Base-by-base conservation (phyloP, 2,797 vertebrate species). In the Spinus pinus region DNA sequence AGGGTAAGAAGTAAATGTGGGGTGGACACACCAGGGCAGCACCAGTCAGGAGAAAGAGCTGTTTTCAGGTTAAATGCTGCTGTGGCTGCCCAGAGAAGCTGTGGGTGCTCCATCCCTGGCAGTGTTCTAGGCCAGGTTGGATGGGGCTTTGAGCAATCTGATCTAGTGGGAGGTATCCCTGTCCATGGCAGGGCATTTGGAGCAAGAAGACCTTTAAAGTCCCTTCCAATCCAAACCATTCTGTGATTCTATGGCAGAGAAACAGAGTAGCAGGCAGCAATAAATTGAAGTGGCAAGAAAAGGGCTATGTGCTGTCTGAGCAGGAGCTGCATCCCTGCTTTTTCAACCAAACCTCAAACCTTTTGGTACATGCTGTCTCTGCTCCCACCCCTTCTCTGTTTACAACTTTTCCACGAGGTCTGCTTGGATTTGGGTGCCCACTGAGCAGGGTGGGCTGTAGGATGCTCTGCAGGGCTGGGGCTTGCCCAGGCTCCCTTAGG, bases 381-480 rank as follows among this genome's bases (percentile, higher is more conserved):
- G 2, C 31, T 86, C 25, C 57, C 21, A 67, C 24, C 17, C 23
- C 20, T 41, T 71, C 41, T 79, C 37, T 65, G 27, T 44, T 46
- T 13, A n/a, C 24, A 57, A 5, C 57, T 67, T 64, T 46, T 56
- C 80, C 2, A 1, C 0, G 1, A 54, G 39, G 15, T 61, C 51
- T 66, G 41, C 33, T 13, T 2, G 2, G 30, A 8, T 25, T 35
- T 31, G 64, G 41, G 18, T 71, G n/a, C 17, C 65, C 50, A 31
- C 4, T 0, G 4, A 51, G 54, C 2, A 0, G 58, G 70, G 47
- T 62, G 51, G 60, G 33, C 70, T 81, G 42, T 3, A 2, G 0
- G 7, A 37, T 62, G 67, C 56, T 49, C 77, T 44, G 62, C 31
- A 83, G 39, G 16, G 17, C 28, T 8, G 30, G 60, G 31, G 39